Evolutionary conservation across 2,888 invertebrate species (phyloP), one percentile per base, ranked within the genome.

Genomic region (Oscheius myriophilus): DNA sequence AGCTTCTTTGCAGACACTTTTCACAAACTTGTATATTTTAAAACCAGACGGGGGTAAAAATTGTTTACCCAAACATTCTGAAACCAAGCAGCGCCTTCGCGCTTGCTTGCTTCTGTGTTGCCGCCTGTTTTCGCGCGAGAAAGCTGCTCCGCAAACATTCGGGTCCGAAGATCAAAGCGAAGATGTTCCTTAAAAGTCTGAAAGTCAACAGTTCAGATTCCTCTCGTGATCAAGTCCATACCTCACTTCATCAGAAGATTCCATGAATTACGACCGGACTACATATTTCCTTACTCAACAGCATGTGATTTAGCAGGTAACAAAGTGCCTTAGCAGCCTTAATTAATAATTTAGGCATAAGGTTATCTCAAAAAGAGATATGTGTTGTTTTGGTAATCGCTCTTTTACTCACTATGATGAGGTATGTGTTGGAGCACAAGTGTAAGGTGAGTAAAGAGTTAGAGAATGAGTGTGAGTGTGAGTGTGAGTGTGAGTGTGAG

Each of bases 191-290:
- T 51, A 2, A 51, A 46, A 46, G 18, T n/a, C 46, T 4, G 46
- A 21, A 46, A 53, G 21, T 18, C 26, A 53, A 18, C 33, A 16
- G 59, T 73, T n/a, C 54, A 79, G 79, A 54, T 68, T 4, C 69
- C 69, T 49, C 70, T 79, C 11, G 65, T 75, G 42, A 64, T 58
- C 42, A 67, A 77, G 66, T 75, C 80, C 11, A 55, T 80, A n/a
- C 73, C 75, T 12, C 78, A 80, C 57, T 80, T 66, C 68, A 21
- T 72, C 2, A 65, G 71, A 9, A 62, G 80, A 49, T 79, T 78
- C 73, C 69, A 71, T n/a, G 63, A 71, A 62, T 61, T 80, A n/a
- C 72, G 77, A 25, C 80, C 80, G 14, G 79, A 80, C 63, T 80
- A 80, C 65, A 68, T 67, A 49, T 73, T 80, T 61, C 79, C 80